phyloP scores from a whole-genome alignment of 2,888 invertebrate genomes.

The Drosophila kanekoi region DNA sequence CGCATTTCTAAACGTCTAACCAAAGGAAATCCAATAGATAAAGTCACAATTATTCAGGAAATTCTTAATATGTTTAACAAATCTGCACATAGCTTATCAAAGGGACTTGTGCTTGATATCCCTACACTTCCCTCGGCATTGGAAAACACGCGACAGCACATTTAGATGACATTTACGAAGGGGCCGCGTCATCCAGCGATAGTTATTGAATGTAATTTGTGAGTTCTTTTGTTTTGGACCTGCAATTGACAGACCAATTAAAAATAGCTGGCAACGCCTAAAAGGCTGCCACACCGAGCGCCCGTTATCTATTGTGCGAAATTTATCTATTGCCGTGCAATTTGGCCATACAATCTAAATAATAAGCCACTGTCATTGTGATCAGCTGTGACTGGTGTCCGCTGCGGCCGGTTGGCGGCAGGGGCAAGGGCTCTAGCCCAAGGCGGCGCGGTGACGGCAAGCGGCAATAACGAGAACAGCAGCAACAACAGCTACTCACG shows the following conservation, averaged over 20 bases:
- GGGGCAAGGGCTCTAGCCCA: background rate
- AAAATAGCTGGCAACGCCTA: constrained; percentile 39
- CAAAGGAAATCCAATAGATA: too few relatives aligned
- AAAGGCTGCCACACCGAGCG: constrained; percentile 40
- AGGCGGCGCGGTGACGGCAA: constrained; percentile 3
- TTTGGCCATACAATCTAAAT: too few relatives aligned
- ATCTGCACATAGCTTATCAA: too few relatives aligned
- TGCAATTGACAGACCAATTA: background rate
- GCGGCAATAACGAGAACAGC: constrained; percentile 14
- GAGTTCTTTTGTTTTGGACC: background rate
- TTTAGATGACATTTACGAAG: background rate
- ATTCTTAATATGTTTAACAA: too few relatives aligned
- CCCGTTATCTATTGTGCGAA: too few relatives aligned
- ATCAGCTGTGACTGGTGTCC: constrained; percentile 32
- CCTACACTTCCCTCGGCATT: too few relatives aligned
- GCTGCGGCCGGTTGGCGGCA: too few relatives aligned
- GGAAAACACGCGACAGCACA: too few relatives aligned
- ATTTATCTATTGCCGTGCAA: too few relatives aligned
- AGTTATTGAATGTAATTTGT: background rate
- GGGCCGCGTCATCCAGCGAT: background rate
- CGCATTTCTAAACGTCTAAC: too few relatives aligned
- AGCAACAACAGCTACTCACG: constrained; percentile 42
- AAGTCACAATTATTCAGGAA: too few relatives aligned
- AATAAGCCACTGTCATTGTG: constrained; percentile 12
- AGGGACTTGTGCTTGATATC: too few relatives aligned